phyloP scores from a whole-genome alignment of 1,140 invertebrate genomes.

The Melipona quadrifasciata region DNA sequence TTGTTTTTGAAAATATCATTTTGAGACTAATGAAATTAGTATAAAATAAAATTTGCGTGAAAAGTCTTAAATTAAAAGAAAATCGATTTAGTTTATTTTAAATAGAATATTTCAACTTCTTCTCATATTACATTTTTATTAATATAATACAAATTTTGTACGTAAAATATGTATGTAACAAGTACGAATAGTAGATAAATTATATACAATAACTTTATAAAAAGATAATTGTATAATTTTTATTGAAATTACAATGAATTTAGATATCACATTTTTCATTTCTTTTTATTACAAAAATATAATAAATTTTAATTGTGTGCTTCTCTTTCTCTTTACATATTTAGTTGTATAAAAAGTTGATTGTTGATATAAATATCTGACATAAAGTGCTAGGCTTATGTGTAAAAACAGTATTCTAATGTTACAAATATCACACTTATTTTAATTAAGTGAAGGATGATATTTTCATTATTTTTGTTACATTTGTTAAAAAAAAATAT shows the following conservation, averaged over 20 bases:
- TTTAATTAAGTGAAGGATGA: background rate
- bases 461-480: background rate
- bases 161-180: background rate
- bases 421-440: background rate
- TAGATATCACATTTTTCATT: background rate
- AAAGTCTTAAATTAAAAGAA: background rate
- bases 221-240: background rate
- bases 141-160: background rate
- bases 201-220: background rate
- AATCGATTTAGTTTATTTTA: background rate
- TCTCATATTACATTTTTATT: background rate
- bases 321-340: background rate
- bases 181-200: background rate
- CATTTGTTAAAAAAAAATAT: too few species aligned
- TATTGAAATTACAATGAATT: background rate
- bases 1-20: background rate
- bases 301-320: background rate
- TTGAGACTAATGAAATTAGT: background rate
- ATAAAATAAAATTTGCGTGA: background rate
- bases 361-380: background rate
- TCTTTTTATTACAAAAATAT: background rate
- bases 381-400: background rate
- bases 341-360: conserved; percentile 10
- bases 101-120: background rate
- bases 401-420: background rate